A percentile compares a stretch with the other conserved stretches of the same genome.
Conservation (phyloP, 2,888 invertebrate genomes). For the Strigamia maritima region DNA sequence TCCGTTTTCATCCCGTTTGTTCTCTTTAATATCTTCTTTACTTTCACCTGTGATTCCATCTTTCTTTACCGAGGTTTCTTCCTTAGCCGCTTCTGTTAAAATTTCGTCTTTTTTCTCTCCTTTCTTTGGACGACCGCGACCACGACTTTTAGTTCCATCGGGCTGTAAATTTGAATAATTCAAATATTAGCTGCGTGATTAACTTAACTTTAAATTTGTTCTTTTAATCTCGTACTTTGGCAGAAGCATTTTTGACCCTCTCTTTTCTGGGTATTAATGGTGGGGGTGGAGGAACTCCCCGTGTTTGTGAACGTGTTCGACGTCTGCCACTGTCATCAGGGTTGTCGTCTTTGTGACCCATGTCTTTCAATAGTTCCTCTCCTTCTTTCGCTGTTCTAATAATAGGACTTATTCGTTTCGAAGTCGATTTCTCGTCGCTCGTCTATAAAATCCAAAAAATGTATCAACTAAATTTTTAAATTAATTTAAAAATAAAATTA, state of each 20-base stretch:
- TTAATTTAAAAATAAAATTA: background rate
- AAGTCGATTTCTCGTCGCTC: background rate
- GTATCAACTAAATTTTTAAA: background rate
- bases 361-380: slow-evolving; percentile 37
- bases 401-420: slow-evolving; percentile 35
- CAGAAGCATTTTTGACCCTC: background rate
- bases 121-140: slow-evolving; percentile 31
- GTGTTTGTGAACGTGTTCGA: slow-evolving; percentile 16
- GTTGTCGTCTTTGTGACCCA: slow-evolving; percentile 36
- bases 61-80: slow-evolving; percentile 13
- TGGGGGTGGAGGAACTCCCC: slow-evolving; percentile 22
- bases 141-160: slow-evolving; percentile 34
- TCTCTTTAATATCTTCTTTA: slow-evolving; percentile 30
- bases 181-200: background rate
- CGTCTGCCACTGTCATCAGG: slow-evolving; percentile 36
- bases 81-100: background rate
- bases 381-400: slow-evolving; percentile 37
- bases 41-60: background rate
- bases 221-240: slow-evolving; percentile 8
- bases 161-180: background rate
- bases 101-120: slow-evolving; percentile 26
- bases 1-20: slow-evolving; percentile 7
- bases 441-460: background rate
- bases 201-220: background rate
- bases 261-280: slow-evolving; percentile 21